phyloP scores from a whole-genome alignment of 2,888 invertebrate genomes.

The Lasioglossum figueresi region DNA sequence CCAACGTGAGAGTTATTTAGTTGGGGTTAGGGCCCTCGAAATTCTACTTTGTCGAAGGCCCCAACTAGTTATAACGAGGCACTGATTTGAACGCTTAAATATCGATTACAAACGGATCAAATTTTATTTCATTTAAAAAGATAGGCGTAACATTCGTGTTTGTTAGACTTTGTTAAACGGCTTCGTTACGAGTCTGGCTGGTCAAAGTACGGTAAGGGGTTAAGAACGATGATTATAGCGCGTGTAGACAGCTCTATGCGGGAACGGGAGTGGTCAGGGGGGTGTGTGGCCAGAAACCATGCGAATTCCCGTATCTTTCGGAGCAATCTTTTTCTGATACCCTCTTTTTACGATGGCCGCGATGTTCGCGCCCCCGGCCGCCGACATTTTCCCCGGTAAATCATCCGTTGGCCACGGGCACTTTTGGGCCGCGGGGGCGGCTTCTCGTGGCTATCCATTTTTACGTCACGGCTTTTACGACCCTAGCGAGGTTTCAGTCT shows the following conservation, averaged over 20 bases:
- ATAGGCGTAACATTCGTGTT: no score
- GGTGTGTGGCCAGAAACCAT: not conserved
- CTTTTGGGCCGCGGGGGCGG: conserved; percentile 45
- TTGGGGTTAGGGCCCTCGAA: no score
- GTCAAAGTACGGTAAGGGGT: no score
- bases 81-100: no score
- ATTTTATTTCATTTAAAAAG: no score
- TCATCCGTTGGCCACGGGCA: conserved; percentile 47
- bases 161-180: no score
- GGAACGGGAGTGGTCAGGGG: not conserved
- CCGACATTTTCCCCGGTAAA: conserved; percentile 50
- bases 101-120: no score
- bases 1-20: no score
- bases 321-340: conserved; percentile 28
- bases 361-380: conserved; percentile 32
- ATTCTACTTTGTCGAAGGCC: no score
- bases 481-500: conserved; percentile 43
- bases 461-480: conserved; percentile 58
- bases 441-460: conserved; percentile 53
- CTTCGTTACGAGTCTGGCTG: no score
- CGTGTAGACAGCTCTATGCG: not conserved
- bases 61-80: no score
- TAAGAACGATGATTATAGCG: not conserved
- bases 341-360: conserved; percentile 31
- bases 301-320: conserved; percentile 23